Base-by-base conservation (phyloP, 2,113 vertebrate species). In the Syngnathoides biaculeatus region DNA sequence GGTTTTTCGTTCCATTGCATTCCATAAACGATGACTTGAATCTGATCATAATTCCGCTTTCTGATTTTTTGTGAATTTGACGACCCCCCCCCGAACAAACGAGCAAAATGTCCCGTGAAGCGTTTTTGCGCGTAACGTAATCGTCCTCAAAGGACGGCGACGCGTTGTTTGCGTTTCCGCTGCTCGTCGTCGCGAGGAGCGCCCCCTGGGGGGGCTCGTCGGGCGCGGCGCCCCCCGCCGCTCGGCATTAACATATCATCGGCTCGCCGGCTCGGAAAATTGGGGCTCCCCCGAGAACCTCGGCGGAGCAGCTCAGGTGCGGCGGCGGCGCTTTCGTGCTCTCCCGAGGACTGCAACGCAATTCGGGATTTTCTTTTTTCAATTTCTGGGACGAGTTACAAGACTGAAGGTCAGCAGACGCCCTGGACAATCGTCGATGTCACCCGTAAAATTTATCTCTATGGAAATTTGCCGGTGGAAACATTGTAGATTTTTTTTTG, bases 191-290 rank as follows among this genome's bases (percentile, higher is more conserved):
- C 72, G 79, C 84, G 87, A 88, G 79, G 59, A 77, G 79, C 47
- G 62, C 79, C 74, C 82, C 81, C 72, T 65, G 0, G 71, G 87
- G 85, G 84, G 84, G 79, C n/a, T n/a, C n/a, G n/a, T n/a, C n/a
- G n/a, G n/a, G n/a, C n/a, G n/a, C n/a, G n/a, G n/a, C 71, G 67
- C 79, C 72, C 85, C 72, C 80, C 82, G 78, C 75, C 82, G 82
- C 72, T 86, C 77, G 74, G 74, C 88, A 85, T 89, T 88, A 91
- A 84, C 90, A 89, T 88, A 81, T 90, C 86, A 88, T 91, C 88
- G 89, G 84, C 79, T 87, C 81, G 81, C 82, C 89, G 87, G 88
- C 79, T 88, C 81, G 84, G 87, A 90, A 89, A 90, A 90, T 87
- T 75, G 78, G 87, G 68, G 86, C 84, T 85, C 88, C 84, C 89